A percentile compares a stretch with the other conserved stretches of the same genome.
Conservation (phyloP, 2,797 vertebrate species). For the Taenioides sp. region DNA sequence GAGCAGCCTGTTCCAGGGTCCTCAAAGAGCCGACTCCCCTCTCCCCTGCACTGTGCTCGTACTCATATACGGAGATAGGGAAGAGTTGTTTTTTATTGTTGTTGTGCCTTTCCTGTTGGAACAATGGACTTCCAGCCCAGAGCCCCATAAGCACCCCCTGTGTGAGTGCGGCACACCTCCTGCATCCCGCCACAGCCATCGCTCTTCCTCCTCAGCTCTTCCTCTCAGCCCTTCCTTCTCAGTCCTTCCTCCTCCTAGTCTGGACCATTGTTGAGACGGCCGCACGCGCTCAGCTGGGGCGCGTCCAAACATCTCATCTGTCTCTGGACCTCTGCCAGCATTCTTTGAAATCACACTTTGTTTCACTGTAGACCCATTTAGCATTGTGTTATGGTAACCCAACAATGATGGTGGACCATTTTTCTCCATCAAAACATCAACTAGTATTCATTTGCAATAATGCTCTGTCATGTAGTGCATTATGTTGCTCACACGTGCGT, state of each 20-base stretch:
- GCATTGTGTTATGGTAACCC: slow-evolving; percentile 49
- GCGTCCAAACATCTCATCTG: slow-evolving; percentile 80
- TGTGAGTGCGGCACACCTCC: slow-evolving; percentile 71
- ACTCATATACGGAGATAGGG: slow-evolving; percentile 83
- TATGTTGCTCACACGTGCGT: slow-evolving; percentile 41
- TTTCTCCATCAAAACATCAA: slow-evolving; percentile 10
- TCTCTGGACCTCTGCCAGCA: slow-evolving; percentile 72
- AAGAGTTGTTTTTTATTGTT: slow-evolving; percentile 82
- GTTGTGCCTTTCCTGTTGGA: slow-evolving; percentile 82
- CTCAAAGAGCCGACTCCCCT: slow-evolving; percentile 74
- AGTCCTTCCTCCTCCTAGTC: slow-evolving; percentile 75
- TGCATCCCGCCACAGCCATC: slow-evolving; percentile 61
- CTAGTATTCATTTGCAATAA: slow-evolving; percentile 13
- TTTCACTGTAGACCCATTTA: slow-evolving; percentile 67
- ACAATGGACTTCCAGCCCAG: slow-evolving; percentile 83
- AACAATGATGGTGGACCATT: slow-evolving; percentile 33
- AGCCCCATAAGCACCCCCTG: slow-evolving; percentile 76
- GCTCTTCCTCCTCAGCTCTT: slow-evolving; percentile 80
- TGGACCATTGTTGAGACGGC: slow-evolving; percentile 79
- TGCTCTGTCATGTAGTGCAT: slow-evolving; percentile 26
- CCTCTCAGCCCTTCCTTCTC: slow-evolving; percentile 76
- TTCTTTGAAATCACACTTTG: slow-evolving; percentile 64
- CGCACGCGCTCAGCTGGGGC: slow-evolving; percentile 77
- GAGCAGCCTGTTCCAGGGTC: slow-evolving; percentile 77
- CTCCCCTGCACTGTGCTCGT: slow-evolving; percentile 73